A percentile compares a stretch with the other conserved stretches of the same genome.
phyloP scores from a whole-genome alignment of 2,888 invertebrate species.

The Idaea biselata region DNA sequence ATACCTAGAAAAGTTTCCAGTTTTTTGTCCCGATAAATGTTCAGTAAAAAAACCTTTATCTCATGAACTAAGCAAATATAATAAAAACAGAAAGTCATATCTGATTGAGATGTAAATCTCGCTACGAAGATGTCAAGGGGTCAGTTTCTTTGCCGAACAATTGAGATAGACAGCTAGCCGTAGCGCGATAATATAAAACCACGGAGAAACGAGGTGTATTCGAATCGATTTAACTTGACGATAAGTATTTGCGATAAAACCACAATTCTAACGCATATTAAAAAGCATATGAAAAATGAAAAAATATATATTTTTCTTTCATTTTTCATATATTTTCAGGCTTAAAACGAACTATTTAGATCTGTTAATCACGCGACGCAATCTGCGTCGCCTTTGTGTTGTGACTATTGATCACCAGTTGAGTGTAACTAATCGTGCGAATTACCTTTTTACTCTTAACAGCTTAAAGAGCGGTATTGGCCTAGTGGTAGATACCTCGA shows the following conservation, averaged over 20 bases:
- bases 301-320: too few species aligned
- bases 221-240: slow-evolving; percentile 24
- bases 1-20: background rate
- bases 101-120: slow-evolving; percentile 12
- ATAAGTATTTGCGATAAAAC: slow-evolving; percentile 22
- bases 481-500: too few species aligned
- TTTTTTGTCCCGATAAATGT: background rate
- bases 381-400: too few species aligned
- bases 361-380: too few species aligned
- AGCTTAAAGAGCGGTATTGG: too few species aligned
- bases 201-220: slow-evolving; percentile 25
- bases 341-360: background rate
- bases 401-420: background rate
- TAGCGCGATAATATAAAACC: slow-evolving; percentile 31
- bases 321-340: background rate
- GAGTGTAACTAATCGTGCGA: too few species aligned
- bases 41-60: background rate
- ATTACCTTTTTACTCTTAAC: too few species aligned
- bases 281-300: too few species aligned
- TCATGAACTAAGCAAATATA: slow-evolving; percentile 6
- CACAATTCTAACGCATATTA: slow-evolving; percentile 12
- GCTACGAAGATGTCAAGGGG: slow-evolving; percentile 31
- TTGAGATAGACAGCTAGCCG: slow-evolving; percentile 36
- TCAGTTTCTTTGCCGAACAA: slow-evolving; percentile 34
- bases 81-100: slow-evolving; percentile 18